Evolutionary conservation across 2,113 vertebrate species (phyloP).

Genomic region (Balaenoptera acutorostrata): DNA sequence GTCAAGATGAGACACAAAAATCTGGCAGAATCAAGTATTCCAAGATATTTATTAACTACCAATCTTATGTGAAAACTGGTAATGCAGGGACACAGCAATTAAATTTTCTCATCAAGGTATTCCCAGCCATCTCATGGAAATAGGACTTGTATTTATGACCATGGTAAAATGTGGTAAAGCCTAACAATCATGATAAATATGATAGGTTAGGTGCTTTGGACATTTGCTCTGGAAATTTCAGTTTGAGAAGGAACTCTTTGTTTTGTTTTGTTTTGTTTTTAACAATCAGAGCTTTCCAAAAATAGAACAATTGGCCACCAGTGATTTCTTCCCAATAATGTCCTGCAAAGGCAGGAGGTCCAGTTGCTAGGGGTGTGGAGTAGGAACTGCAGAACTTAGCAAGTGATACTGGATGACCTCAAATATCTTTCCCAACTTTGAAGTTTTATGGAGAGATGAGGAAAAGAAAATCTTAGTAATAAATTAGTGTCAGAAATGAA

Average conservation of each 20-base stretch:
- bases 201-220: background rate
- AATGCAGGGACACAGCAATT: fast-evolving
- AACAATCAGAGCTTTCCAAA: background rate
- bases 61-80: background rate
- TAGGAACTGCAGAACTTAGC: background rate
- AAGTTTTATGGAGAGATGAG: background rate
- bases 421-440: background rate
- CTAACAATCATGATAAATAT: background rate
- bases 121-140: background rate
- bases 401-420: background rate
- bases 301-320: background rate
- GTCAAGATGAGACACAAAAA: background rate
- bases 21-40: background rate
- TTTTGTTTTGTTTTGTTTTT: background rate
- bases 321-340: background rate
- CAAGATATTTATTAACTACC: background rate
- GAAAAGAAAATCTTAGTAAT: background rate
- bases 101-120: background rate
- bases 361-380: background rate
- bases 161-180: background rate
- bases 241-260: background rate
- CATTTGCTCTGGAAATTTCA: background rate
- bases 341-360: background rate
- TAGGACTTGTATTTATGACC: background rate
- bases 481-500: background rate